Conservation (phyloP, 92 coral and sea anemone species). For the Siderastrea radians region DNA sequence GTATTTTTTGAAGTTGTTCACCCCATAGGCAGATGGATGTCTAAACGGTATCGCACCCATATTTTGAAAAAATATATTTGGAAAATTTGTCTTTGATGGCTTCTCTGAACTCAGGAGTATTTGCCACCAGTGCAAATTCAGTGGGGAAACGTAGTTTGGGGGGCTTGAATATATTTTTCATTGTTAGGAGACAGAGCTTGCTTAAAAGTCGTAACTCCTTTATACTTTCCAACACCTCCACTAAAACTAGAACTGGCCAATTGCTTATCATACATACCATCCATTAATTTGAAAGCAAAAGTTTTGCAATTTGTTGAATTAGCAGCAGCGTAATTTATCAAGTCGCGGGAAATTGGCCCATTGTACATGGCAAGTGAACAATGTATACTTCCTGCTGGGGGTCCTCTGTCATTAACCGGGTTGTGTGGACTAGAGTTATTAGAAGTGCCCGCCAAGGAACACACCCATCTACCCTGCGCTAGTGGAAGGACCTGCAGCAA, state of each 20-base stretch:
- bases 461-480: conserved; percentile 17
- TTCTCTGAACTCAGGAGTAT: conserved; percentile 14
- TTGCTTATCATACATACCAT: conserved; percentile 14
- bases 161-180: conserved; percentile 20
- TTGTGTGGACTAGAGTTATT: conserved; percentile 11
- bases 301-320: conserved; percentile 17
- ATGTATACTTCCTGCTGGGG: not conserved
- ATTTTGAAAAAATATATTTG: no score
- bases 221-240: conserved; percentile 36
- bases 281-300: conserved; percentile 29
- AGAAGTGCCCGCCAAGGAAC: conserved; percentile 21
- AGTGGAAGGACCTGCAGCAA: conserved; percentile 3
- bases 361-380: conserved; percentile 9
- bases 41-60: no score
- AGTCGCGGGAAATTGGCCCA: conserved; percentile 27
- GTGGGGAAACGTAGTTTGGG: conserved; percentile 14
- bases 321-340: conserved; percentile 7
- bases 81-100: no score
- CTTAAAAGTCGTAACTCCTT: conserved; percentile 3
- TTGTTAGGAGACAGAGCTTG: conserved; percentile 25
- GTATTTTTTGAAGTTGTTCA: no score
- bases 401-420: conserved; percentile 14
- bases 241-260: conserved; percentile 33
- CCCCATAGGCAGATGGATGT: no score
- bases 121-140: conserved; percentile 29